Evolutionary conservation across 2,113 vertebrate species (phyloP).

Genomic region (Platysternon megacephalum): DNA sequence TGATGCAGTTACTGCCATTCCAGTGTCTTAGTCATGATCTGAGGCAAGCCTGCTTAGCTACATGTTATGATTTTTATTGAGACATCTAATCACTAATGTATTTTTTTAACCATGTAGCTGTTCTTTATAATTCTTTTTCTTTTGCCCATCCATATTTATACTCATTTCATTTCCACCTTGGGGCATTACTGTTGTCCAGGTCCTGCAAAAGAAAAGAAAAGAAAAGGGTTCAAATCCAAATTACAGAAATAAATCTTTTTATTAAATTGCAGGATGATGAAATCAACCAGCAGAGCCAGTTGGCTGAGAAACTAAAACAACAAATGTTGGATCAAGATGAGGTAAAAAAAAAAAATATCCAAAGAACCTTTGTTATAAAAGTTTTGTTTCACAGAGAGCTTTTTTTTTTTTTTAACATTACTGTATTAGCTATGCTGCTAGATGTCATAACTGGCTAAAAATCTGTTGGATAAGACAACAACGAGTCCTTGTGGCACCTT

Average conservation of each 20-base stretch:
- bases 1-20: neutral
- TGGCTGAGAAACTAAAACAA: slow-evolving; percentile 90
- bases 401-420: neutral
- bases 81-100: too few species aligned
- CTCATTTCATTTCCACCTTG: neutral
- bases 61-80: neutral
- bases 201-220: neutral
- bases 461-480: neutral
- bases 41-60: neutral
- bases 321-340: slow-evolving; percentile 97
- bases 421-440: neutral
- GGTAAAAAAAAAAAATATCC: slow-evolving; percentile 77
- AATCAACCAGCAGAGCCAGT: slow-evolving; percentile 97
- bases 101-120: neutral
- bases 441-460: neutral
- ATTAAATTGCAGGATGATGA: slow-evolving; percentile 90
- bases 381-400: neutral
- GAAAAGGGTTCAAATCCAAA: neutral
- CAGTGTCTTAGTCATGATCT: neutral
- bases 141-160: accelerated
- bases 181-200: neutral
- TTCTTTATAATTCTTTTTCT: neutral
- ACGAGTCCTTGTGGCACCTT: too few species aligned
- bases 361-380: neutral
- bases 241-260: neutral